These are phyloP conservation scores for Goniozus legneri DNA, from an alignment of 1,140 invertebrate species.

Conservation along the genomic window DNA sequence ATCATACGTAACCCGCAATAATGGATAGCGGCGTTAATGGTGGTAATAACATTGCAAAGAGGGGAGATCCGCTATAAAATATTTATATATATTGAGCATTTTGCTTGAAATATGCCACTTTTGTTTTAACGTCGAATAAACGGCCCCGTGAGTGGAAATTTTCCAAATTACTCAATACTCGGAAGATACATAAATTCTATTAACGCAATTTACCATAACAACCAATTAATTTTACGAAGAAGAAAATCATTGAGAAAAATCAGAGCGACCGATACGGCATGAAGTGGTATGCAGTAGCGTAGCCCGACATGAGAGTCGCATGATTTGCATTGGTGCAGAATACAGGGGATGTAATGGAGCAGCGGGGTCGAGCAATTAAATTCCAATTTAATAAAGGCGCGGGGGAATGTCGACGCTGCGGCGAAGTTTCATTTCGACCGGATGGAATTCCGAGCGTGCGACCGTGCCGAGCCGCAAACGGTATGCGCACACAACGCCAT, in stretches of 20 bases:
- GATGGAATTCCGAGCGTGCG: constrained; percentile 32
- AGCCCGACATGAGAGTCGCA: constrained; percentile 17
- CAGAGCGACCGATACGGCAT: constrained; percentile 21
- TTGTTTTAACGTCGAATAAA: too few relatives aligned
- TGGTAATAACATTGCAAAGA: too few relatives aligned
- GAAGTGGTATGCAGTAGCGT: constrained; percentile 10
- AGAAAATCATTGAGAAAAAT: constrained; percentile 24
- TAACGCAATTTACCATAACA: too few relatives aligned
- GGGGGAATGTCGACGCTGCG: constrained; percentile 31
- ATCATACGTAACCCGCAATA: not conserved
- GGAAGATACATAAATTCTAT: too few relatives aligned
- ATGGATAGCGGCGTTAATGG: too few relatives aligned
- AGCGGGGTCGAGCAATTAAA: constrained; percentile 38
- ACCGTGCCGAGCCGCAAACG: constrained; percentile 16
- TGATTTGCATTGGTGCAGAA: constrained; percentile 25
- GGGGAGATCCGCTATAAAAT: too few relatives aligned
- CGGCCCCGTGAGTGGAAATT: too few relatives aligned
- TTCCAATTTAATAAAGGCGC: constrained; percentile 43
- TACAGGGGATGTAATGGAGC: constrained; percentile 28
- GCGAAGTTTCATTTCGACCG: constrained; percentile 34
- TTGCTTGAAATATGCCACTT: too few relatives aligned
- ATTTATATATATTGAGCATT: too few relatives aligned
- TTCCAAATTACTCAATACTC: too few relatives aligned
- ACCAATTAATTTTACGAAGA: too few relatives aligned
- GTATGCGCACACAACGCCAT: constrained; percentile 21